Evolutionary conservation across 2,888 invertebrate species (phyloP), one percentile per base, ranked within the genome.

Genomic region (Neoaliturus tenellus): DNA sequence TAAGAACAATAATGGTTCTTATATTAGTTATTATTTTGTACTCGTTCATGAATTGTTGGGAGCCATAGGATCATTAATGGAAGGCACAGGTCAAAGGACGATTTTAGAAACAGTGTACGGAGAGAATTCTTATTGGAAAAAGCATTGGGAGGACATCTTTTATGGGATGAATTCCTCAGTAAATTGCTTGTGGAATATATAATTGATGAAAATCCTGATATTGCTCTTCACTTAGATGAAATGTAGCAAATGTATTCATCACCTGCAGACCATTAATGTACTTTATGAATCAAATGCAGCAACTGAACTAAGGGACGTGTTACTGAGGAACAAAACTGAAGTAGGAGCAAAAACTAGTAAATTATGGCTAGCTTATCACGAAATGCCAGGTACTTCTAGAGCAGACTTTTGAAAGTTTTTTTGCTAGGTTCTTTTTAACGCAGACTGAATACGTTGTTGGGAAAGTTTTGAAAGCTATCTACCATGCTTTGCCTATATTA

Each of bases 391-490:
- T 35, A 28, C 39, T 75, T 3, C 67, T 14, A 17, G 39, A 35
- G 33, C 20, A n/a, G n/a, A n/a, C n/a, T n/a, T n/a, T n/a, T n/a
- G n/a, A n/a, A n/a, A n/a, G n/a, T n/a, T n/a, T n/a, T n/a, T n/a
- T n/a, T n/a, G n/a, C n/a, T n/a, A n/a, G n/a, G n/a, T n/a, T 14
- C 67, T 83, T 33, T 51, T 83, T 41, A 71, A 51, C 14, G 83
- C 83, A 28, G 83, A 83, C 17, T n/a, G 75, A 2, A 83, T 73
- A 6, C 44, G 35, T 17, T 31, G 44, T 20, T 83, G 83, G 83
- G 12, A 31, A 17, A 23, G 39, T 33, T 75, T 80, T 83, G 35
- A 5, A 83, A 12, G 25, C 23, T 31, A 35, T 35, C 10, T 35
- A 35, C 35, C 4, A 35, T 35, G 35, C 35, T 35, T 35, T 80